phyloP scores from a whole-genome alignment of 2,113 vertebrate genomes.

The Corapipo altera region DNA sequence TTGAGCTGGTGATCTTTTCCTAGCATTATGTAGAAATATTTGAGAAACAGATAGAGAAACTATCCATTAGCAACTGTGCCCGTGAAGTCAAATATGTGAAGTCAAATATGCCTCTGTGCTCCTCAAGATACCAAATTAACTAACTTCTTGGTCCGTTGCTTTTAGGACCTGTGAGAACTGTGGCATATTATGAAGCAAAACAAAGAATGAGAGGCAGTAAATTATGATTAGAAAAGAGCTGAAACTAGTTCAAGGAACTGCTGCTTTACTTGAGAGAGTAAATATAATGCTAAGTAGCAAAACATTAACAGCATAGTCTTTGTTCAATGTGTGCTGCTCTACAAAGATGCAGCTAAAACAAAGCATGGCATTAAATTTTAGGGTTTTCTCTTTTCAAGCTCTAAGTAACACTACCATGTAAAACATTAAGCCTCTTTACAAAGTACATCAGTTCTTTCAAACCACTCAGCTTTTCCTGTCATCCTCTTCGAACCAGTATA shows the following conservation, averaged over 20 bases:
- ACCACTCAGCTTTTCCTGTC: neutral
- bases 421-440: neutral
- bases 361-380: neutral
- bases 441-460: neutral
- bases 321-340: neutral
- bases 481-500: neutral
- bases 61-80: neutral
- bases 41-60: neutral
- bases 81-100: neutral
- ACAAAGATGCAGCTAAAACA: neutral
- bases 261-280: conserved; percentile 5
- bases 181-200: neutral
- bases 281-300: neutral
- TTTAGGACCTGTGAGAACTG: neutral
- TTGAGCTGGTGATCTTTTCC: neutral
- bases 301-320: neutral
- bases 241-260: neutral
- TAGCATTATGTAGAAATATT: neutral
- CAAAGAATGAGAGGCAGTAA: neutral
- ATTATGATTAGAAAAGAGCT: neutral
- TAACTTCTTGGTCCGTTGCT: neutral
- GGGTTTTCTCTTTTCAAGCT: neutral
- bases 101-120: neutral
- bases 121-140: neutral
- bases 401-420: neutral